These are phyloP conservation scores for Pandemis cinnamomeana DNA, from an alignment of 2,888 invertebrate species.

Conservation along the genomic window DNA sequence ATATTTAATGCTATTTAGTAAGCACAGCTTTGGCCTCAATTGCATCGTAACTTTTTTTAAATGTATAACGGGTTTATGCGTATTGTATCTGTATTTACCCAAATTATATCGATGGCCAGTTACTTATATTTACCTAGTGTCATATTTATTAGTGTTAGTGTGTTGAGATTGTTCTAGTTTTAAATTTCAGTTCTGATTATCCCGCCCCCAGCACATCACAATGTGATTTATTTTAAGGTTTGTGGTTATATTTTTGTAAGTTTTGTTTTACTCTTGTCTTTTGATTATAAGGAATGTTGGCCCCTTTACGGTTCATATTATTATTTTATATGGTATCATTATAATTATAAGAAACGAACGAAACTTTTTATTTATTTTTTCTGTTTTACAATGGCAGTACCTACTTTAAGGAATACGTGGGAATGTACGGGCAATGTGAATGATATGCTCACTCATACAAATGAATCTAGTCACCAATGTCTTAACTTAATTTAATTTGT, in stretches of 20 bases:
- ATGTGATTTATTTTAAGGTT: slow-evolving; percentile 41
- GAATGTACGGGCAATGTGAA: slow-evolving; percentile 58
- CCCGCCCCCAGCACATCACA: slow-evolving; percentile 40
- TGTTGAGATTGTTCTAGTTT: slow-evolving; percentile 36
- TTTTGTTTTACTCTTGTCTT: slow-evolving; percentile 42
- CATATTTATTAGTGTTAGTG: slow-evolving; percentile 19
- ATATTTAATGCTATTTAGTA: neutral
- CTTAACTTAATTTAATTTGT: slow-evolving; percentile 47
- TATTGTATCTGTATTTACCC: slow-evolving; percentile 5
- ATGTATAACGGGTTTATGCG: neutral
- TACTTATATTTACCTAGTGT: slow-evolving; percentile 19
- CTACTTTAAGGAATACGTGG: slow-evolving; percentile 53
- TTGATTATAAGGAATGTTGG: slow-evolving; percentile 59
- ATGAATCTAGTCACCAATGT: slow-evolving; percentile 68
- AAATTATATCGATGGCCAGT: slow-evolving; percentile 21
- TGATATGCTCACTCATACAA: slow-evolving; percentile 65
- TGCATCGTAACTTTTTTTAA: neutral
- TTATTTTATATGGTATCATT: slow-evolving; percentile 61
- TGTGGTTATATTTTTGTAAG: slow-evolving; percentile 36
- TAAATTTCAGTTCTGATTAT: slow-evolving; percentile 39
- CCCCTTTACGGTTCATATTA: slow-evolving; percentile 52
- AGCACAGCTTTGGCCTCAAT: neutral
- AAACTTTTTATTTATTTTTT: slow-evolving; percentile 49
- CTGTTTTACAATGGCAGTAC: slow-evolving; percentile 50
- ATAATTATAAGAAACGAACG: slow-evolving; percentile 63